Evolutionary conservation across 2,113 vertebrate genomes (phyloP), one percentile per base, ranked within the genome.

Genomic region (Symphodus melops): DNA sequence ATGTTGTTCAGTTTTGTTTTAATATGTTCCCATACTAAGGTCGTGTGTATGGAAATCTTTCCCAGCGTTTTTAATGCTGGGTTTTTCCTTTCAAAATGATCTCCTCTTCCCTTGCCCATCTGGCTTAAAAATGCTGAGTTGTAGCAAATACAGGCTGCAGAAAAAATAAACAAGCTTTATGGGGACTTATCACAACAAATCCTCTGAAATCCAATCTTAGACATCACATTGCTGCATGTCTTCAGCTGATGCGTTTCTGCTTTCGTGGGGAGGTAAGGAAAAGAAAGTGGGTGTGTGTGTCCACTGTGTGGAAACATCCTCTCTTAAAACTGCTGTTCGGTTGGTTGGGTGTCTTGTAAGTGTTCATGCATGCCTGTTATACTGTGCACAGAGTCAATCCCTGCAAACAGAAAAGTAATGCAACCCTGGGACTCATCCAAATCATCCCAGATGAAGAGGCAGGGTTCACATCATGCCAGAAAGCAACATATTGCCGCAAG

Each of bases 121-220:
- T 86, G 88, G 70, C 9, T 71, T 74, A 49, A 68, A 89, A 83
- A 81, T 51, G 54, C 71, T 20, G 21, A 67, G 69, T 79, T 72
- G 82, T 59, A 54, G 56, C 62, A 60, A 77, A 82, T 73, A 70
- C 11, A 54, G 71, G 57, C 68, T 58, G 72, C 8, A 12, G 48
- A 46, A 81, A 51, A 80, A 86, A 82, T 68, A 89, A 88, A 91
- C 79, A 82, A 77, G 77, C 78, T 72, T 83, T 60, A 76, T 42
- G 68, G 53, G 68, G 84, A 82, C 55, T 90, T 86, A 89, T 83
- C 73, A 68, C 60, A 65, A 68, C 77, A 90, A 93, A 90, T 93
- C 88, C 87, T 67, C 66, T 75, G 49, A 68, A 89, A 89, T 88
- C 88, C 80, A 89, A 84, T 88, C 74, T 78, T 16, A 60, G 61